These are phyloP conservation scores for Coilia nasus DNA, from an alignment of 2,797 vertebrate species.

Conservation along the genomic window DNA sequence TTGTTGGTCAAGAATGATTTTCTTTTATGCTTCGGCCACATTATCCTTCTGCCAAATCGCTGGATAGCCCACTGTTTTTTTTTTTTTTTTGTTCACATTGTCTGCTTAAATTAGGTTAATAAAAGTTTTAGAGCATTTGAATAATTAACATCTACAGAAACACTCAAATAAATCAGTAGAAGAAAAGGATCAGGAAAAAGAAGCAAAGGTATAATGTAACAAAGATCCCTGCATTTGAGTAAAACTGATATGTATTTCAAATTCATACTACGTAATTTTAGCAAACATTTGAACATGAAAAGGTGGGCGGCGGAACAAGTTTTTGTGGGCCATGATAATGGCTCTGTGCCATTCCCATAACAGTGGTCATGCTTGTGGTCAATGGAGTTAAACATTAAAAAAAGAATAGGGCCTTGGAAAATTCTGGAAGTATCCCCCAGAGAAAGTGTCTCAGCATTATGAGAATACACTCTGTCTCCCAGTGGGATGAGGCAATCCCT, in stretches of 20 bases:
- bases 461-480: constrained; percentile 69
- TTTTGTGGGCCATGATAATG: not conserved
- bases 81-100: no score
- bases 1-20: not conserved
- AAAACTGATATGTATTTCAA: not conserved
- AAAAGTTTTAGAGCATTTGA: no score
- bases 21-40: no score
- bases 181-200: not conserved
- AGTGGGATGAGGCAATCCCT: constrained; percentile 60
- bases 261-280: not conserved
- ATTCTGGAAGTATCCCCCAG: constrained; percentile 44
- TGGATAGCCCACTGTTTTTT: no score
- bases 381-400: constrained; percentile 15
- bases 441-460: constrained; percentile 66
- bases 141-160: no score
- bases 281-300: not conserved
- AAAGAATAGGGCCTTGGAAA: constrained; percentile 16
- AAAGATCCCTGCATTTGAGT: no score
- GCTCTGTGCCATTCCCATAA: constrained; percentile 16
- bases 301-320: constrained; percentile 1
- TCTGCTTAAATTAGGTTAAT: no score
- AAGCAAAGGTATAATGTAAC: not conserved
- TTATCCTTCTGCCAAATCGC: no score
- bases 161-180: no score
- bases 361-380: constrained; percentile 31